Evolutionary conservation across 2,888 invertebrate species (phyloP).

Genomic region (Harpalus rufipes): DNA sequence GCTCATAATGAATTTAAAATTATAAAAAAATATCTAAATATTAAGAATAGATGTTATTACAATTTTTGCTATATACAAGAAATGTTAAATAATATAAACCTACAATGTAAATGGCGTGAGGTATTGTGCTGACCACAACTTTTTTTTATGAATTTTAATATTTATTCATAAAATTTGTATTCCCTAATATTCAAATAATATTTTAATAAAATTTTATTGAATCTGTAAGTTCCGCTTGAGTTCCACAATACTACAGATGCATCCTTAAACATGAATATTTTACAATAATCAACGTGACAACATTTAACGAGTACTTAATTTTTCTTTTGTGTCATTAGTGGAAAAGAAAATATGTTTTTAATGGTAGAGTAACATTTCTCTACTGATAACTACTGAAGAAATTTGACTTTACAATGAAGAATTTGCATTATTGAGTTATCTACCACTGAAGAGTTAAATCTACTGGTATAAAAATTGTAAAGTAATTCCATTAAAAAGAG

Average conservation of each 20-base stretch:
- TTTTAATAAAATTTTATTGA: background rate
- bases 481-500: conserved; percentile 1
- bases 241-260: background rate
- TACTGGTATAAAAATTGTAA: background rate
- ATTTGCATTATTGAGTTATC: conserved; percentile 41
- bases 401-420: conserved; percentile 38
- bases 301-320: background rate
- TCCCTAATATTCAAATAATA: background rate
- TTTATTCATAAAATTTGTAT: too few species aligned
- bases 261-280: background rate
- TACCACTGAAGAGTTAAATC: background rate
- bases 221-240: background rate
- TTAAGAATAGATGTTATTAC: too few species aligned
- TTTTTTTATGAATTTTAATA: too few species aligned
- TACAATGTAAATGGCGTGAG: too few species aligned
- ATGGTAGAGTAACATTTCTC: conserved; percentile 9
- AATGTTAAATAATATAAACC: too few species aligned
- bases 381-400: conserved; percentile 27
- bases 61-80: too few species aligned
- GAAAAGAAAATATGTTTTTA: conserved; percentile 20
- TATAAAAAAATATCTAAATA: too few species aligned
- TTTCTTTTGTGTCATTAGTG: background rate
- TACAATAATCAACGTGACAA: background rate
- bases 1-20: too few species aligned
- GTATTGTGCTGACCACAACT: too few species aligned